phyloP scores from a whole-genome alignment of 2,113 vertebrate species.

The Coptodon bakossiorum region DNA sequence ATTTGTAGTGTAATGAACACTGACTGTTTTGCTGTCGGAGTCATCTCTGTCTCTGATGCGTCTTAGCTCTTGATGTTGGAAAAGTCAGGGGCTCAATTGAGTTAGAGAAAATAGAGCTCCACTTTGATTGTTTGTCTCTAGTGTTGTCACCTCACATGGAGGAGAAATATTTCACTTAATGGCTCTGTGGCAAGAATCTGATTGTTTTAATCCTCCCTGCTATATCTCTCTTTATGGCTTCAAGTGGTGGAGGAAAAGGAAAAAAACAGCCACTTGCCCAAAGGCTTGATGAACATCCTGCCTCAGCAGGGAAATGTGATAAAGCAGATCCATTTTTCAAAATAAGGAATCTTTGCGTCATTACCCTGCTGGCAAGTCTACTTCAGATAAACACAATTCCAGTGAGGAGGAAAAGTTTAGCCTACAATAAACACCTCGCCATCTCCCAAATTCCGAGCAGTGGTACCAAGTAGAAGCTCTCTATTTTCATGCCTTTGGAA shows the following conservation, averaged over 20 bases:
- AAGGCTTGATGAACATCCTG: conserved; percentile 7
- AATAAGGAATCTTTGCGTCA: conserved; percentile 4
- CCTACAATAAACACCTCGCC: conserved; percentile 12
- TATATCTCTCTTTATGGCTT: neutral
- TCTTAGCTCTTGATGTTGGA: conserved; percentile 12
- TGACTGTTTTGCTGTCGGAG: conserved; percentile 6
- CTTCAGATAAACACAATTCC: neutral
- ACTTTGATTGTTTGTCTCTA: conserved; percentile 18
- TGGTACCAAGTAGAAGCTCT: neutral
- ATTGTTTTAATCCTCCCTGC: conserved; percentile 26
- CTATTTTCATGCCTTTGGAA: conserved; percentile 12
- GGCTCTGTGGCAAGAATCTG: conserved; percentile 6
- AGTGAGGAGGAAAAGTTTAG: neutral
- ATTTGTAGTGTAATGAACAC: conserved; percentile 8
- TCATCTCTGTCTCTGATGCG: conserved; percentile 7
- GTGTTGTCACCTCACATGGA: neutral
- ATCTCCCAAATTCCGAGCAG: neutral
- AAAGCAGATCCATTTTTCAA: conserved; percentile 37
- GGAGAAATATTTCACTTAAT: conserved; percentile 12
- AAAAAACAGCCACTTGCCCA: neutral
- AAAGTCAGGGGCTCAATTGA: conserved; percentile 22
- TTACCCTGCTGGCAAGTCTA: neutral
- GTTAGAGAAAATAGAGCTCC: conserved; percentile 14
- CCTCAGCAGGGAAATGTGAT: conserved; percentile 19
- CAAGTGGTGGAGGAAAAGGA: conserved; percentile 1